Evolutionary conservation across 2,113 vertebrate species (phyloP).

Genomic region (Aplodontia rufa): DNA sequence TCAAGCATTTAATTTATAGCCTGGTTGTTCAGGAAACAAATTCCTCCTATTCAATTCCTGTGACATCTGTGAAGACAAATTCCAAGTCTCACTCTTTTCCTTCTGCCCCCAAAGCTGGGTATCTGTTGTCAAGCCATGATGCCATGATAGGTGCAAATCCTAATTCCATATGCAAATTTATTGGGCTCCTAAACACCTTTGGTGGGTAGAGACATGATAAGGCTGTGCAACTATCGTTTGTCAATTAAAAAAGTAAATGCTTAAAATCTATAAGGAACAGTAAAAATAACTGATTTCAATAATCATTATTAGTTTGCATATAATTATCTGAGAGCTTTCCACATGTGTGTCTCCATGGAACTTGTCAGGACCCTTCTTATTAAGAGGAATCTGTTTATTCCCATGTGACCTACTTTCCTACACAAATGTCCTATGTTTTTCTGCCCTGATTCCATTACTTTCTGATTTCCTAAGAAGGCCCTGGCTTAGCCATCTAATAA

Average conservation of each 20-base stretch:
- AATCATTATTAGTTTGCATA: neutral
- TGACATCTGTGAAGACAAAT: neutral
- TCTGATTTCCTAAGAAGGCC: neutral
- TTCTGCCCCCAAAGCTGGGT: neutral
- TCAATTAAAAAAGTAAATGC: neutral
- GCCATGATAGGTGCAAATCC: no score
- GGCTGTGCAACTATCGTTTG: neutral
- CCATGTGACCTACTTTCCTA: neutral
- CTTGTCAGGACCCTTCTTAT: neutral
- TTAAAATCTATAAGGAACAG: neutral
- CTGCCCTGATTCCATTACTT: neutral
- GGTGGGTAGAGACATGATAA: neutral
- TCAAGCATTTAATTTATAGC: constrained; percentile 60
- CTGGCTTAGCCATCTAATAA: neutral
- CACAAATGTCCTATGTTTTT: neutral
- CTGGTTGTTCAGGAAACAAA: constrained; percentile 35
- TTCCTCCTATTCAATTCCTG: neutral
- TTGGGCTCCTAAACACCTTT: neutral
- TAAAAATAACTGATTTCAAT: neutral
- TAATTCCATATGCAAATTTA: neutral
- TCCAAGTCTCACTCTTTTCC: neutral
- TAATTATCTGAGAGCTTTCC: neutral
- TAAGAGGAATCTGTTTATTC: neutral
- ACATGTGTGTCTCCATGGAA: neutral
- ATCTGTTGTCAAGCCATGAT: neutral